phyloP scores from a whole-genome alignment of 2,797 vertebrate genomes.

The Apodemus agrarius region DNA sequence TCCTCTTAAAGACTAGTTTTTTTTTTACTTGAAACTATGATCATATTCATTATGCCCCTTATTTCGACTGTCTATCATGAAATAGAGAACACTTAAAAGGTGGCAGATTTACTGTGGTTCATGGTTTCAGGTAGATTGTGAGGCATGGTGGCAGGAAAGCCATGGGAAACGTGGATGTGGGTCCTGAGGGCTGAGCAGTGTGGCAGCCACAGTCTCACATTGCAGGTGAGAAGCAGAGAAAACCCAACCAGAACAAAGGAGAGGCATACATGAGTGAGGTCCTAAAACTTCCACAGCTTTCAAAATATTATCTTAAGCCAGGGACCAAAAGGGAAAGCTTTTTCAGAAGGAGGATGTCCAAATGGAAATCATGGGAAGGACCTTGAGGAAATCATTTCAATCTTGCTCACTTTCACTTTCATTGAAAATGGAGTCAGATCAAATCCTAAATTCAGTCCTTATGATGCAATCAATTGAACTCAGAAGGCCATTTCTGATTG shows the following conservation, averaged over 20 bases:
- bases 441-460: neutral
- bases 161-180: neutral
- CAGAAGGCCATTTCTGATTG: neutral
- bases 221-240: neutral
- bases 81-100: too few relatives aligned
- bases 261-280: neutral
- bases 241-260: neutral
- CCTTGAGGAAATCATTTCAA: neutral
- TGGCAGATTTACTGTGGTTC: neutral
- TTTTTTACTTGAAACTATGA: neutral
- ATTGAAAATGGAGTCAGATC: neutral
- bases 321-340: neutral
- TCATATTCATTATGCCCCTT: neutral
- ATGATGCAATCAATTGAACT: neutral
- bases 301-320: neutral
- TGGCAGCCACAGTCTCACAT: neutral
- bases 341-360: neutral
- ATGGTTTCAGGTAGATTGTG: neutral
- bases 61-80: neutral
- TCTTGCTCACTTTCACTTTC: neutral
- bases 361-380: neutral
- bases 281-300: neutral
- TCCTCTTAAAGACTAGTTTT: neutral
- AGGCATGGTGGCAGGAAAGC: neutral
- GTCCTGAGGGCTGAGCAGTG: neutral